Conservation (phyloP, 2,888 invertebrate genomes). For the Galeopsomyia nigrocyanea region DNA sequence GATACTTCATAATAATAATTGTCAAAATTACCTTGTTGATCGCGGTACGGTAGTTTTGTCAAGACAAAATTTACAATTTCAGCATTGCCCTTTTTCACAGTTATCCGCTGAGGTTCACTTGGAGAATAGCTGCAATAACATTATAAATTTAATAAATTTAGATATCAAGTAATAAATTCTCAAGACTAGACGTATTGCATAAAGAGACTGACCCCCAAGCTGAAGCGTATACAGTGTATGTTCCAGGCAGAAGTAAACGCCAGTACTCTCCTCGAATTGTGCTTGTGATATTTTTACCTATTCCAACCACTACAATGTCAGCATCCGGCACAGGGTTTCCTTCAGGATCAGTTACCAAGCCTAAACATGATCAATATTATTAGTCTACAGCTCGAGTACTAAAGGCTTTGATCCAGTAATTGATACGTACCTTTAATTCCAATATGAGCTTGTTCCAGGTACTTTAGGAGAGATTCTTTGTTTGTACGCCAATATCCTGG, state of each 20-base stretch:
- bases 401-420: no score
- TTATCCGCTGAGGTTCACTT: constrained; percentile 67
- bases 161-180: neutral
- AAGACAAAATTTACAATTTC: constrained; percentile 69
- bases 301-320: constrained; percentile 80
- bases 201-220: constrained; percentile 78
- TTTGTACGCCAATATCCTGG: constrained; percentile 88
- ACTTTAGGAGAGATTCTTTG: constrained; percentile 85
- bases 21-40: constrained; percentile 65
- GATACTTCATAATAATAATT: constrained; percentile 59
- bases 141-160: neutral
- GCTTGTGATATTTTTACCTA: constrained; percentile 84
- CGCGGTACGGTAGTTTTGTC: constrained; percentile 51
- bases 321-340: constrained; percentile 81
- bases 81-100: constrained; percentile 65
- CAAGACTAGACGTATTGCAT: neutral
- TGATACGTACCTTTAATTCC: constrained; percentile 74
- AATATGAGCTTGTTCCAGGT: constrained; percentile 85
- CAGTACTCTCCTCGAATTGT: constrained; percentile 92
- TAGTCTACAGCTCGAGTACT: no score
- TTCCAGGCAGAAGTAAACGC: constrained; percentile 91
- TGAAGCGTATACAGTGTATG: constrained; percentile 80
- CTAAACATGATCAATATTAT: constrained; percentile 65
- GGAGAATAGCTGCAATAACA: constrained; percentile 71
- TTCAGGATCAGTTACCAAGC: constrained; percentile 75